Evolutionary conservation across 2,797 vertebrate species (phyloP), one percentile per base, ranked within the genome.

Genomic region (Adelosebastes latens): DNA sequence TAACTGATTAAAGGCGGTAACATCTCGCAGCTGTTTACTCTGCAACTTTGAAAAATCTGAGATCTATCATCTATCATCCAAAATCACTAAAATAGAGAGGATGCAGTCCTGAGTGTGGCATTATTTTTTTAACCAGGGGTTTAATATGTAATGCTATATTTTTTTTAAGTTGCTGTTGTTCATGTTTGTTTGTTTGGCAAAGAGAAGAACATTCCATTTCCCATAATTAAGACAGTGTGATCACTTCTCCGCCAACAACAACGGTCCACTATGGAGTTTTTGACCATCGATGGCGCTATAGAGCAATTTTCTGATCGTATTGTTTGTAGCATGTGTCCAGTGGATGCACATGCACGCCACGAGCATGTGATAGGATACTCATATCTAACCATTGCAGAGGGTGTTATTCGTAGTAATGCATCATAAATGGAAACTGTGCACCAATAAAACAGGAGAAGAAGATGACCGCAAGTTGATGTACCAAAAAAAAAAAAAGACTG

Each of bases 1-100:
- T 83, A 88, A 86, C 86, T 75, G 86, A 92, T 93, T 89, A 91
- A 52, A 58, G 72, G 31, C 0, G 16, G 75, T 93, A 92, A 92
- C 90, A 72, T 92, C 86, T 82, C 79, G 39, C 92, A 93, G 91
- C 89, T 93, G 89, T 85, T 87, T 72, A 78, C 72, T 67, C 49
- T 6, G 53, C 32, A 61, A 81, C 79, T 72, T 64, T 9, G 4
- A 9, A 61, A 39, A 70, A 63, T 7, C 32, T n/a, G 22, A 53
- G 8, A 13, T 49, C 16, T 25, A 6, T 36, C 5, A 29, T 29
- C 29, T 6, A 29, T 29, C 36, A 46, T 12, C 2, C 32, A 10
- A 25, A 24, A 5, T 22, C 27, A 42, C 3, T 22, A 3, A 22
- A 52, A 5, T 46, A 18, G 2, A 14, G 13, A 31, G 1, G 13